phyloP scores from a whole-genome alignment of 2,888 invertebrate species.

The Chymomyza caudatula region DNA sequence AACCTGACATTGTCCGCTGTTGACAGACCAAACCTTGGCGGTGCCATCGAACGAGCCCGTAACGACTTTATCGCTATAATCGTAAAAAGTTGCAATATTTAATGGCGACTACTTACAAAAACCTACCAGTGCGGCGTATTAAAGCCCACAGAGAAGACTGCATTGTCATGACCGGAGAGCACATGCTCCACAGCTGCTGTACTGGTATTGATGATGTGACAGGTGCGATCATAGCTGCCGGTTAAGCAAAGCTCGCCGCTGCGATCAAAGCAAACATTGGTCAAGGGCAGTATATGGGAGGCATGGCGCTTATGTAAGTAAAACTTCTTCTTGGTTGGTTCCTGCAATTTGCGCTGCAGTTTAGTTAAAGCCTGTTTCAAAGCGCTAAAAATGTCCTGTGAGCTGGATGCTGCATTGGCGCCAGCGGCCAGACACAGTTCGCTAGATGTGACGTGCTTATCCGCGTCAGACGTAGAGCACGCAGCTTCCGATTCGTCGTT shows the following conservation, averaged over 20 bases:
- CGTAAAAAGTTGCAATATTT: constrained; percentile 7
- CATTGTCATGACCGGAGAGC: constrained; percentile 87
- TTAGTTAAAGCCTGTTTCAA: constrained; percentile 82
- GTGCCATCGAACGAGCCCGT: constrained; percentile 91
- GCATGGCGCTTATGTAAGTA: constrained; percentile 82
- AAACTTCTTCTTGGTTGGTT: constrained; percentile 82
- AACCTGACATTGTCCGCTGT: constrained; percentile 82
- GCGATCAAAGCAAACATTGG: constrained; percentile 86
- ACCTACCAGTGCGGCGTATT: constrained; percentile 86
- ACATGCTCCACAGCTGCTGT: constrained; percentile 84
- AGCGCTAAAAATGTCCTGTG: constrained; percentile 77
- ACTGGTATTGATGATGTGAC: constrained; percentile 88
- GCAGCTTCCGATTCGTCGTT: constrained; percentile 25
- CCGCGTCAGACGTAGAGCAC: neutral
- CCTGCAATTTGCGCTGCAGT: constrained; percentile 82
- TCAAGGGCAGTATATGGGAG: constrained; percentile 85
- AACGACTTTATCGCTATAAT: constrained; percentile 83
- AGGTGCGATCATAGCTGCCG: constrained; percentile 91
- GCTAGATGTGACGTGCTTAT: neutral
- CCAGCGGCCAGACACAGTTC: constrained; percentile 20
- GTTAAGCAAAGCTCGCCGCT: constrained; percentile 86
- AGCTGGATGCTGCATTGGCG: constrained; percentile 34
- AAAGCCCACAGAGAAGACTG: constrained; percentile 88
- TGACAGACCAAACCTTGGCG: constrained; percentile 85
- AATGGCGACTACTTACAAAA: neutral